These are phyloP conservation scores for Andinoacara biseriatus DNA, from an alignment of 2,113 vertebrate species.

Conservation along the genomic window DNA sequence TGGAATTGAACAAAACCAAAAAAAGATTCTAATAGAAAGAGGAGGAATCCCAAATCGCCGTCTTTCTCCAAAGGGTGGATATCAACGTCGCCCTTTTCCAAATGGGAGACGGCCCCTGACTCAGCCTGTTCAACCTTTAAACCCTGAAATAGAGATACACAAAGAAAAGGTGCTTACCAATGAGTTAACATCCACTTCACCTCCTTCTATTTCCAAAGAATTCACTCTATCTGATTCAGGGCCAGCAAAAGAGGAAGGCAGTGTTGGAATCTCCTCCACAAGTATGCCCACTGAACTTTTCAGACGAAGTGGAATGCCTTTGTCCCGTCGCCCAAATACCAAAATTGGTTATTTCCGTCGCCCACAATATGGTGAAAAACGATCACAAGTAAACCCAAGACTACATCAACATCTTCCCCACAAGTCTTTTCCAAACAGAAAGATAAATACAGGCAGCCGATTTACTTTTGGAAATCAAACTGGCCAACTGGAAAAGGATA, in stretches of 20 bases:
- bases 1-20: slow-evolving; percentile 17
- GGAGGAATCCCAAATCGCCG: background rate
- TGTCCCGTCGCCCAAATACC: background rate
- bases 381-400: slow-evolving; percentile 48
- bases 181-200: background rate
- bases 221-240: background rate
- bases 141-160: background rate
- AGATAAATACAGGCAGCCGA: background rate
- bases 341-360: background rate
- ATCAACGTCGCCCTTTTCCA: background rate
- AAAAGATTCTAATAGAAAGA: background rate
- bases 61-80: background rate
- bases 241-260: background rate
- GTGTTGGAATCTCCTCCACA: background rate
- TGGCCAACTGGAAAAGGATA: slow-evolving; percentile 4
- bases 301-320: background rate
- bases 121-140: background rate
- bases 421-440: slow-evolving; percentile 30
- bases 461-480: background rate
- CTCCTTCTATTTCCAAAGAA: background rate
- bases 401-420: background rate
- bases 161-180: background rate
- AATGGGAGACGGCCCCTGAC: background rate
- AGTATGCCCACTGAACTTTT: background rate
- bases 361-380: background rate